Percentiles rank a stretch among this genome's conserved stretches.
Evolutionary conservation across 2,113 vertebrate species (phyloP).

Genomic region (Carassius gibelio): DNA sequence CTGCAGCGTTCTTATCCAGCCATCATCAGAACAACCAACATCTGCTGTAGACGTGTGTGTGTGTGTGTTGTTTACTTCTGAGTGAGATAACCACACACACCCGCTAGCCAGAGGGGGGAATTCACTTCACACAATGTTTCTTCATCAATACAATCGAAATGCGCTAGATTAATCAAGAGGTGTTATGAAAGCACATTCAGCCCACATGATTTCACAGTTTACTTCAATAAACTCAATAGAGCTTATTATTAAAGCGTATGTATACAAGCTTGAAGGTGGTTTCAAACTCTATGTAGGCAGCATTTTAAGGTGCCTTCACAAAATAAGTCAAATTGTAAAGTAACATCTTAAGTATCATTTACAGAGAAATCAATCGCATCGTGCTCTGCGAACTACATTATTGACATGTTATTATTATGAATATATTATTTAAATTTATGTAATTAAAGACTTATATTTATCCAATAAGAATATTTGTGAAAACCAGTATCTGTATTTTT

Average conservation of each 20-base stretch:
- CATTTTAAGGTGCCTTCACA: not conserved
- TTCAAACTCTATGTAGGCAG: not conserved
- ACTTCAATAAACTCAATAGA: not conserved
- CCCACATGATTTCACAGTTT: not conserved
- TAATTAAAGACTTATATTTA: too few species aligned
- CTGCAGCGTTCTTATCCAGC: conserved; percentile 48
- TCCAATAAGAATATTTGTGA: too few species aligned
- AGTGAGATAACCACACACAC: conserved; percentile 14
- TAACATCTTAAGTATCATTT: not conserved
- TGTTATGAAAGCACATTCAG: not conserved
- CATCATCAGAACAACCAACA: conserved; percentile 48
- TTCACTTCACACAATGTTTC: conserved; percentile 12
- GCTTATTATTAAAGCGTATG: not conserved
- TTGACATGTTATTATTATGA: not conserved
- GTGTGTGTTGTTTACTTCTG: conserved; percentile 5
- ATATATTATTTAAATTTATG: too few species aligned
- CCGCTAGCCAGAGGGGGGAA: conserved; percentile 4
- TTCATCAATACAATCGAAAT: conserved; percentile 15
- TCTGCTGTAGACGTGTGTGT: conserved; percentile 44
- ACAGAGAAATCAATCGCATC: not conserved
- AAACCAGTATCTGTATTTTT: too few species aligned
- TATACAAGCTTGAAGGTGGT: not conserved
- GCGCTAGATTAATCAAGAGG: not conserved
- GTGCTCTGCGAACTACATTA: not conserved
- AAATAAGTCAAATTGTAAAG: not conserved